These are phyloP conservation scores for Scolopax mira DNA, from an alignment of 2,113 vertebrate species.

Conservation along the genomic window DNA sequence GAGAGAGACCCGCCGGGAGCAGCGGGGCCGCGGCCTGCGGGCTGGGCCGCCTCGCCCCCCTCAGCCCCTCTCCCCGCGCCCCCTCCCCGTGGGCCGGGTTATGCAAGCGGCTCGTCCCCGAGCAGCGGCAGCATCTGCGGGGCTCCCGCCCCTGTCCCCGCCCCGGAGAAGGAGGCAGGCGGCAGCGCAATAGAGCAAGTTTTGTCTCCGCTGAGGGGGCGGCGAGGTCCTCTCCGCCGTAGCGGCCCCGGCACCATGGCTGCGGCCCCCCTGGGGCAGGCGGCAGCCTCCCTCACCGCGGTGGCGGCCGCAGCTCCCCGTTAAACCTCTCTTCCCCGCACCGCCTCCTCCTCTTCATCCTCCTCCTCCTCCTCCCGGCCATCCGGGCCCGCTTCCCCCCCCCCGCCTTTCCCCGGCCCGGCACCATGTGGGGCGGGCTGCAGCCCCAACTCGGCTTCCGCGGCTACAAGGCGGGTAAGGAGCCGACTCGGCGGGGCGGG, in stretches of 20 bases:
- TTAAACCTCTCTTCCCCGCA: background rate
- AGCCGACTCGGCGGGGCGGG: background rate
- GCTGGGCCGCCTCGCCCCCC: background rate
- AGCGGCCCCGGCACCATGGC: background rate
- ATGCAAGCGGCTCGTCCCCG: background rate
- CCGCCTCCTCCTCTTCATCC: too few species aligned
- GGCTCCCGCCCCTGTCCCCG: background rate
- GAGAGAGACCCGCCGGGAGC: background rate
- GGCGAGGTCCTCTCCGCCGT: background rate
- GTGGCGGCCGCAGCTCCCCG: background rate
- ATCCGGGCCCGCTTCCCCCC: background rate
- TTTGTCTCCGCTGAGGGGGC: background rate
- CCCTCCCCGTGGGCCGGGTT: background rate
- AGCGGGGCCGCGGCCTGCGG: too few species aligned
- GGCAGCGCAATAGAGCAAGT: background rate
- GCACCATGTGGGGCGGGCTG: constrained; percentile 70
- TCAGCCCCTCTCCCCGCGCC: background rate
- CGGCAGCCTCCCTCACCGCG: background rate
- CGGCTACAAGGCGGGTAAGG: constrained; percentile 62
- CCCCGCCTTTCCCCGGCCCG: background rate
- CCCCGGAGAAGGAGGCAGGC: background rate
- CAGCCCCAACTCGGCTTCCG: constrained; percentile 49
- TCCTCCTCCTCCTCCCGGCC: background rate
- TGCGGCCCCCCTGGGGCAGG: background rate
- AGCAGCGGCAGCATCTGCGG: background rate